phyloP scores from a whole-genome alignment of 2,888 invertebrate genomes.

The Mimumesa dahlbomi region DNA sequence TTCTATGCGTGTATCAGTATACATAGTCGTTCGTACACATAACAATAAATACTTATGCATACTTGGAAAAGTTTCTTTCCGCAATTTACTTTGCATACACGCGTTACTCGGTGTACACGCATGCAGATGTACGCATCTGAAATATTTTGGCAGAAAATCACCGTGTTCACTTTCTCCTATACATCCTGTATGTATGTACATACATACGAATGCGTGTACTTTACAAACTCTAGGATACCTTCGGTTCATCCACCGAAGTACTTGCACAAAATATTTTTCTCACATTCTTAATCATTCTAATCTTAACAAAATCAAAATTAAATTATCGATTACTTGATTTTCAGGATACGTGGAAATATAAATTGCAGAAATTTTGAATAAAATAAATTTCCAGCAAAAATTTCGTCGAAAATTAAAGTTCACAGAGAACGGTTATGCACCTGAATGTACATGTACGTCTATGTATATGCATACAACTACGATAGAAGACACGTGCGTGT shows the following conservation, averaged over 20 bases:
- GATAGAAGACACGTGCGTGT: slow-evolving; percentile 40
- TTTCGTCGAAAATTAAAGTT: slow-evolving; percentile 10
- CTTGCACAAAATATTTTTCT: too few species aligned
- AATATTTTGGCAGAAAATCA: slow-evolving; percentile 26
- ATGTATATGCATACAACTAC: slow-evolving; percentile 39
- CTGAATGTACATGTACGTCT: slow-evolving; percentile 32
- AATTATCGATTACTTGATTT: too few species aligned
- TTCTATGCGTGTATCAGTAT: not conserved
- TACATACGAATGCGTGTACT: too few species aligned
- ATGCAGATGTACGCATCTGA: not conserved
- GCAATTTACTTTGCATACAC: slow-evolving; percentile 1
- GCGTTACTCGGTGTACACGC: not conserved
- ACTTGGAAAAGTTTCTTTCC: not conserved
- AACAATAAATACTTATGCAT: not conserved
- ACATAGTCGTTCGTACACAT: not conserved
- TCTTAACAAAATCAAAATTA: too few species aligned
- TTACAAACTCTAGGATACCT: too few species aligned
- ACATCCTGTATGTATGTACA: slow-evolving; percentile 4
- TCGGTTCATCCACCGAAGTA: too few species aligned
- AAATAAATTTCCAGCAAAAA: not conserved
- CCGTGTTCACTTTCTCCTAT: slow-evolving; percentile 23
- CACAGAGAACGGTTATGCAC: slow-evolving; percentile 39
- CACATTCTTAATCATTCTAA: too few species aligned
- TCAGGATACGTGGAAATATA: too few species aligned
- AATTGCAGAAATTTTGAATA: too few species aligned